phyloP scores from a whole-genome alignment of 2,797 vertebrate species.

The Leptodactylus fallax region DNA sequence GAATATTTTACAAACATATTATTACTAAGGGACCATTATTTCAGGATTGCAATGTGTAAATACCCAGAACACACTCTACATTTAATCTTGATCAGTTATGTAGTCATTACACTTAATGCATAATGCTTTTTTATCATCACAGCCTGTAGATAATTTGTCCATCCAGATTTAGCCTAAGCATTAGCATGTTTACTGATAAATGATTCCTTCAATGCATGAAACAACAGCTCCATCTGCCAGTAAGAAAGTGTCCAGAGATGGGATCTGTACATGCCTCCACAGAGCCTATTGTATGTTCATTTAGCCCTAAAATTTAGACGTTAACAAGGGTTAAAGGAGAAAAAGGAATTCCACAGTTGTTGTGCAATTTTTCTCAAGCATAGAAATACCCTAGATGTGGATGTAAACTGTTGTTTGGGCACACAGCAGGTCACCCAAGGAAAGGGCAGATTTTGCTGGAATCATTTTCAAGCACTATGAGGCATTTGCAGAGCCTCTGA shows the following conservation, averaged over 20 bases:
- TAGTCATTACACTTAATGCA: slow-evolving; percentile 56
- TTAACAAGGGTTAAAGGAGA: too few species aligned
- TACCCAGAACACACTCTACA: slow-evolving; percentile 48
- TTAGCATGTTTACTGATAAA: slow-evolving; percentile 40
- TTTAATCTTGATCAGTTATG: slow-evolving; percentile 58
- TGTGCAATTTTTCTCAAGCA: too few species aligned
- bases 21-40: slow-evolving; percentile 59
- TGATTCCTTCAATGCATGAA: slow-evolving; percentile 24
- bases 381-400: too few species aligned
- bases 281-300: too few species aligned
- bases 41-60: slow-evolving; percentile 54
- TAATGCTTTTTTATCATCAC: slow-evolving; percentile 59
- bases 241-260: background rate
- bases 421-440: too few species aligned
- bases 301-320: too few species aligned
- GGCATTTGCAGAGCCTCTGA: too few species aligned
- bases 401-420: too few species aligned
- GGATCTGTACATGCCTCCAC: background rate
- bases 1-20: slow-evolving; percentile 46
- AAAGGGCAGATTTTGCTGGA: too few species aligned
- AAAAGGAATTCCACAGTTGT: too few species aligned
- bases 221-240: slow-evolving; percentile 60
- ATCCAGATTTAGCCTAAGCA: slow-evolving; percentile 45
- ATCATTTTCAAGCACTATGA: too few species aligned
- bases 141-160: slow-evolving; percentile 55